A percentile compares a stretch with the other conserved stretches of the same genome.
Evolutionary conservation across 2,888 invertebrate genomes (phyloP).

Genomic region (Epinotia nisella): DNA sequence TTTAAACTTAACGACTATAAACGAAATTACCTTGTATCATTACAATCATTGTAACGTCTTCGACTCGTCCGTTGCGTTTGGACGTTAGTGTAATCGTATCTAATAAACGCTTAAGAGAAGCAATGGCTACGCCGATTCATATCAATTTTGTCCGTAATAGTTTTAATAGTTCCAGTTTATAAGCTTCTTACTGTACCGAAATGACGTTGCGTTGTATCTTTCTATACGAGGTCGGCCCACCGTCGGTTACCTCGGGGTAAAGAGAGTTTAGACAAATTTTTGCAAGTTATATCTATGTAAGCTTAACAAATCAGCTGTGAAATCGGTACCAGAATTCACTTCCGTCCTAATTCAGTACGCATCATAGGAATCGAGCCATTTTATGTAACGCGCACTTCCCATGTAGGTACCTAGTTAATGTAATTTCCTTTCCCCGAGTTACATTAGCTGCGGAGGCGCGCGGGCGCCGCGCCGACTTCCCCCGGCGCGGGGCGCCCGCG

Average conservation of each 20-base stretch:
- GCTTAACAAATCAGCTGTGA: constrained; percentile 83
- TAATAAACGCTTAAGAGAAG: constrained; percentile 79
- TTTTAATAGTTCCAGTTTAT: constrained; percentile 83
- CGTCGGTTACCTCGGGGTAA: constrained; percentile 66
- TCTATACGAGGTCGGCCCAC: constrained; percentile 67
- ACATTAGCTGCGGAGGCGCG: constrained; percentile 66
- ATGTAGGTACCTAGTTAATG: constrained; percentile 71
- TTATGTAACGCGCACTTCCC: constrained; percentile 83
- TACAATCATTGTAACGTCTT: constrained; percentile 59
- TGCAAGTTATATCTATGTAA: constrained; percentile 80
- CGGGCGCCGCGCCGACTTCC: constrained; percentile 45
- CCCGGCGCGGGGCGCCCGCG: constrained; percentile 40
- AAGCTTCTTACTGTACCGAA: constrained; percentile 80
- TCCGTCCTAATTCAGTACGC: constrained; percentile 85
- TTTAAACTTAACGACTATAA: constrained; percentile 54
- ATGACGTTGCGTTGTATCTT: constrained; percentile 68
- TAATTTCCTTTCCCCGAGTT: constrained; percentile 79
- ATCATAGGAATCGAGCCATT: constrained; percentile 85
- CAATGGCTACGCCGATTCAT: constrained; percentile 83
- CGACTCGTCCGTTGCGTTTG: constrained; percentile 68
- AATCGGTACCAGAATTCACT: constrained; percentile 84
- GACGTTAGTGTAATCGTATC: constrained; percentile 77
- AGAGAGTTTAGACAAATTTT: constrained; percentile 77
- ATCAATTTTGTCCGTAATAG: constrained; percentile 84
- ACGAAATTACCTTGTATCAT: constrained; percentile 54